Evolutionary conservation across 1,140 invertebrate genomes (phyloP), one percentile per base, ranked within the genome.

Genomic region (Venustaconcha ellipsiformis): DNA sequence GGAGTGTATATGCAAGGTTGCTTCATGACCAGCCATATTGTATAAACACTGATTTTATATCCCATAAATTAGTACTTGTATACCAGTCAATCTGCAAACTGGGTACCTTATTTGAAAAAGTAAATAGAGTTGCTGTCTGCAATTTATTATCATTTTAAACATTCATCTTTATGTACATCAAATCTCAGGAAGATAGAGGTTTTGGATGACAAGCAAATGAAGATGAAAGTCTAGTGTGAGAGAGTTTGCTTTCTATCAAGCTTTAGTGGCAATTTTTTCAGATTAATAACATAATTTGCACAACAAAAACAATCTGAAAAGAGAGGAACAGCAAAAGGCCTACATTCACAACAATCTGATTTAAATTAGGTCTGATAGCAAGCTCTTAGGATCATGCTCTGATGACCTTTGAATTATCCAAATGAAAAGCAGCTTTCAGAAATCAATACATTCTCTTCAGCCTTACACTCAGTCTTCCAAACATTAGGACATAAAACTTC

Each of bases 81-180:
- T 56, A 66, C 71, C 26, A 56, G 62, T 23, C 71, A 73, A 48
- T 30, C 71, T 30, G 57, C 70, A 17, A 59, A 71, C 58, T 30
- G 70, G n/a, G 64, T 71, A 3, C n/a, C 57, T 14, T 58, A 70
- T 13, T 26, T 70, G 70, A 71, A 71, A 55, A 71, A 60, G 23
- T 62, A 62, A 20, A 70, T 14, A 26, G 57, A 71, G 56, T n/a
- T 37, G 37, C 23, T 62, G 11, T 62, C 59, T 5, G 55, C n/a
- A 30, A 23, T 62, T 23, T 71, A 62, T 55, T 71, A 71, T 30
- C 56, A 57, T 18, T 65, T 73, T 37, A 73, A 73, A 23, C 56
- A 73, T 67, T 73, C 71, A 1, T 73, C 71, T n/a, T 55, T 73
- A 20, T 55, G 63, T 56, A 73, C 71, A 56, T 14, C 62, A n/a